Conservation (phyloP, 2,888 invertebrate genomes). For the Allolobophora icterica region DNA sequence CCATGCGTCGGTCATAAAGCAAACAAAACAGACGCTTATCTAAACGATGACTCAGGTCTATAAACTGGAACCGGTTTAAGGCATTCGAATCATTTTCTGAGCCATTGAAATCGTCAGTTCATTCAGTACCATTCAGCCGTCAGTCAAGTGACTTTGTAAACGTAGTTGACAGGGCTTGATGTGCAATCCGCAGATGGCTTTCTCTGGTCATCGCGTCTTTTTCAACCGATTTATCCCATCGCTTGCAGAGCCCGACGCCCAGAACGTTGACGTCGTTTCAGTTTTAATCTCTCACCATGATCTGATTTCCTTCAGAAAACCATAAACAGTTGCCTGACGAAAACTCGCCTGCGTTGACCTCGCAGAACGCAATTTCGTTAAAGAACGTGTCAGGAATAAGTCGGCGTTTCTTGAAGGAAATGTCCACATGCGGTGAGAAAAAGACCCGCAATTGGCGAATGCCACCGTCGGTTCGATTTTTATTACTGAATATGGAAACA, state of each 20-base stretch:
- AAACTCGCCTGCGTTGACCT: background rate
- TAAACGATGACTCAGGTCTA: background rate
- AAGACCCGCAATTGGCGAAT: background rate
- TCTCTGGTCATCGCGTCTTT: slow-evolving; percentile 6
- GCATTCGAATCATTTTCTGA: background rate
- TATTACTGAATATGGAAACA: background rate
- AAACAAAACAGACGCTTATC: background rate
- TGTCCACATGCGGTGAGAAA: background rate
- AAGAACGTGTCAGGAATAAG: background rate
- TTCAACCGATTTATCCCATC: background rate
- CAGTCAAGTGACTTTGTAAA: background rate
- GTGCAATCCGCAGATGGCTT: background rate
- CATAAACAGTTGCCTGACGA: background rate
- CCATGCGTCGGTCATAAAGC: background rate
- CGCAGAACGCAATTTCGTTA: background rate
- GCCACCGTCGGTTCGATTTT: background rate
- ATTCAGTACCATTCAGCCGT: background rate
- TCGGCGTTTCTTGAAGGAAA: background rate
- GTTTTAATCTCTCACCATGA: background rate
- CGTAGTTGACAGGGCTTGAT: background rate
- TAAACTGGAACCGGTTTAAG: background rate
- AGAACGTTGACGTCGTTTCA: no score
- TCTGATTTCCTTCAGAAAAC: background rate
- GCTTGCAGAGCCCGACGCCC: no score
- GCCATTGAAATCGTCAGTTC: background rate